Base-by-base conservation (phyloP, 2,888 invertebrate genomes). In the Ptychoptera albimana region DNA sequence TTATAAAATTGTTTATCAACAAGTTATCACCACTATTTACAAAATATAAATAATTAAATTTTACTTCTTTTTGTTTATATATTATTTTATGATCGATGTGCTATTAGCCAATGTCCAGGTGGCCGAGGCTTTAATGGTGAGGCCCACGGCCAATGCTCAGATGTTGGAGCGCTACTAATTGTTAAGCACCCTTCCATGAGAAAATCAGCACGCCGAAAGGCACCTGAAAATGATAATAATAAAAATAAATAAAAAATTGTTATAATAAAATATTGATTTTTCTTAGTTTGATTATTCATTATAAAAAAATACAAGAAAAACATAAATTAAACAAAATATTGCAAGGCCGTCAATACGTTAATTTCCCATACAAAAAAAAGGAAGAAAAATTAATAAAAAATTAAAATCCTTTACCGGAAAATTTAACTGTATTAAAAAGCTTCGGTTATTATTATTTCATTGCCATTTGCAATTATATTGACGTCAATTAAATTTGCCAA, bases 111-210 rank as follows among this genome's bases (percentile, higher is more conserved):
- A 23, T 23, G 23, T 55, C 59, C 59, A 47, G 59, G 59, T 51
- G 59, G 59, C 52, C 58, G 53, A 39, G 58, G 58, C 48, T 58
- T 59, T 43, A 56, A 53, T 47, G 58, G 58, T 49, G 59, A 57
- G 39, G 53, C 54, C 54, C 57, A 53, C 53, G 56, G 56, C 53
- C 57, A 56, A 43, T 55, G 51, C 51, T 54, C 53, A 50, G 54
- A 56, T 50, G 54, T 52, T 52, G 55, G 52, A 53, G 55, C 51
- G 54, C 53, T 52, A 51, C 47, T 52, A 45, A 49, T 50, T 47
- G 45, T 46, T 41, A 50, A 49, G 47, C 49, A 46, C 50, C 47
- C 50, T 53, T 55, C 57, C 57, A 57, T 57, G 52, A 53, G 55
- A 51, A 49, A 50, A 44, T 43, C 44, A 50, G 36, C 46, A 48